Evolutionary conservation across 2,888 invertebrate genomes (phyloP), one percentile per base, ranked within the genome.

Genomic region (Zonitis immaculata): DNA sequence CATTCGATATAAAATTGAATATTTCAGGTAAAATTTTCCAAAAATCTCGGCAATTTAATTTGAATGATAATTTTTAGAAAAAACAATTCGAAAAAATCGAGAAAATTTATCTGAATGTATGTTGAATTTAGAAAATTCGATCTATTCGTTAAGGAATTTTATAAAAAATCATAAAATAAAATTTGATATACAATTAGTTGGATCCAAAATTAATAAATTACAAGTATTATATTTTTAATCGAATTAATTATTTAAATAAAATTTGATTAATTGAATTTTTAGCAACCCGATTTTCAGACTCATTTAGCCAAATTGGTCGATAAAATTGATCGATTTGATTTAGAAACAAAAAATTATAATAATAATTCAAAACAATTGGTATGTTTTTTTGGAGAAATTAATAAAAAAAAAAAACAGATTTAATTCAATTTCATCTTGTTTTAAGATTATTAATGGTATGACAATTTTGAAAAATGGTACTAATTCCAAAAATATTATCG

Each of bases 361-460:
- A 39, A 5, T 6, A 5, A 18, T 39, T 8, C 18, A 2, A 39
- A 39, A 8, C 18, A 3, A 20, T 39, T 39, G 20, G 35, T 35
- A 35, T 9, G 16, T 9, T 4, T 11, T 32, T n/a, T 32, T n/a
- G n/a, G n/a, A n/a, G n/a, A 18, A 35, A 16, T 7, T 32, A 30
- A 14, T 14, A 7, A 16, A 3, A 18, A 35, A 18, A 1, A 8
- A 18, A 9, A 8, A 18, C 9, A 6, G 14, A 14, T 7, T 27
- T 48, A 47, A 4, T 22, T 22, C 22, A 22, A 22, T 22, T 22
- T 22, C 3, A 42, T 47, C 35, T 46, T 12, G n/a, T 51, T 59
- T 57, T 42, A 51, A 70, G 66, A 51, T 61, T 43, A 51, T 70
- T 28, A 59, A 66, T 50, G 64, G 63, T 6, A 59, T 58, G 22